Percentiles rank a stretch among this genome's conserved stretches.
These are phyloP conservation scores for Campylomormyrus numenius DNA, from an alignment of 2,113 vertebrate genomes.

Conservation along the genomic window DNA sequence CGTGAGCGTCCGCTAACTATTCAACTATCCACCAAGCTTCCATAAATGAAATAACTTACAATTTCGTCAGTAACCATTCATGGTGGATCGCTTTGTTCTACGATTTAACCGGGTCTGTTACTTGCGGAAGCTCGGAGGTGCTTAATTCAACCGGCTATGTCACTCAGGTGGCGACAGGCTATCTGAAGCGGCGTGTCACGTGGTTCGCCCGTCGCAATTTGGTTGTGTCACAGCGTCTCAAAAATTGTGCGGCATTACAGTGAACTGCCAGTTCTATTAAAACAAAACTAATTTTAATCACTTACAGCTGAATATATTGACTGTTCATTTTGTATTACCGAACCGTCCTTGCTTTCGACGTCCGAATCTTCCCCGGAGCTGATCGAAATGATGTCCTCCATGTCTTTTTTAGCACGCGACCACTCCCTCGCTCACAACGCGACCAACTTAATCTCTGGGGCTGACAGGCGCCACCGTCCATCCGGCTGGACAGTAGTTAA, in stretches of 20 bases:
- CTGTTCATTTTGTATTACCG: slow-evolving; percentile 25
- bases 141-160: not conserved
- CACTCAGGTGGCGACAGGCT: not conserved
- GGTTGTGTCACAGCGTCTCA: not conserved
- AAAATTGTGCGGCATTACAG: not conserved
- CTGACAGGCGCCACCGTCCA: not conserved
- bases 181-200: not conserved
- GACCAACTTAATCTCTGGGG: not conserved
- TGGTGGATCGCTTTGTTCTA: not conserved
- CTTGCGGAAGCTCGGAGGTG: not conserved
- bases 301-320: slow-evolving; percentile 31
- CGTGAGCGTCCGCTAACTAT: not conserved
- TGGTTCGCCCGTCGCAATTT: not conserved
- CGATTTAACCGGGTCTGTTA: not conserved
- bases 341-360: slow-evolving; percentile 22
- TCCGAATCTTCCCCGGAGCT: slow-evolving; percentile 40
- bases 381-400: slow-evolving; percentile 38
- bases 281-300: not conserved
- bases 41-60: not conserved
- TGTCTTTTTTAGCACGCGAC: slow-evolving; percentile 13
- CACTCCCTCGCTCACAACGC: not conserved
- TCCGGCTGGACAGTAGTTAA: not conserved
- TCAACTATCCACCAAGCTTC: not conserved
- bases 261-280: not conserved
- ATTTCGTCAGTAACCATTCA: not conserved